These are phyloP conservation scores for Monodelphis domestica DNA, from an alignment of 2,797 vertebrate species.

Conservation along the genomic window DNA sequence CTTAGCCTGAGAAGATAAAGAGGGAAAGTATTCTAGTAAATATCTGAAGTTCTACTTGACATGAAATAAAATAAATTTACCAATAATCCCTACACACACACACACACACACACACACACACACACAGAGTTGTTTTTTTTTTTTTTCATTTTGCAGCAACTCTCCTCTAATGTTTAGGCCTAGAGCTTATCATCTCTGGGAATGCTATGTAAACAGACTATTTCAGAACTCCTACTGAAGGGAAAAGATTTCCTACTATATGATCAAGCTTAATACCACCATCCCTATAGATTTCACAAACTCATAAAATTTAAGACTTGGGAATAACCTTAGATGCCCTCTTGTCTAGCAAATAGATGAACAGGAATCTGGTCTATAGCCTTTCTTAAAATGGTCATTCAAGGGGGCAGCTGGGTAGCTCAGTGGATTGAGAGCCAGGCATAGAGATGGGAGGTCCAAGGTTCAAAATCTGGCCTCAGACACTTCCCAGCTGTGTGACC, in stretches of 20 bases:
- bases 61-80: neutral
- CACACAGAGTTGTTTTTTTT: no score
- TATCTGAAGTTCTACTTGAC: neutral
- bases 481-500: no score
- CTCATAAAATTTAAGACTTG: neutral
- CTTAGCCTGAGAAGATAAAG: constrained; percentile 17
- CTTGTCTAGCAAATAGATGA: neutral
- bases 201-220: neutral
- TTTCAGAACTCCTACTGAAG: neutral
- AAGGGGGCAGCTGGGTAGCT: no score
- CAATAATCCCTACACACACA: neutral
- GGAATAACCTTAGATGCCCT: neutral
- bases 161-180: neutral
- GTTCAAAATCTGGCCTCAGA: no score
- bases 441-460: no score
- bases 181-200: neutral
- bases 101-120: neutral
- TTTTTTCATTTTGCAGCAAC: neutral
- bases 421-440: no score
- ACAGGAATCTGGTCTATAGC: neutral
- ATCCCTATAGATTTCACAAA: neutral
- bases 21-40: neutral
- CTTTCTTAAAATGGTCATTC: neutral
- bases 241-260: neutral
- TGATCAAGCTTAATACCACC: neutral